phyloP scores from a whole-genome alignment of 2,888 invertebrate species.

The Mylabris sibirica region DNA sequence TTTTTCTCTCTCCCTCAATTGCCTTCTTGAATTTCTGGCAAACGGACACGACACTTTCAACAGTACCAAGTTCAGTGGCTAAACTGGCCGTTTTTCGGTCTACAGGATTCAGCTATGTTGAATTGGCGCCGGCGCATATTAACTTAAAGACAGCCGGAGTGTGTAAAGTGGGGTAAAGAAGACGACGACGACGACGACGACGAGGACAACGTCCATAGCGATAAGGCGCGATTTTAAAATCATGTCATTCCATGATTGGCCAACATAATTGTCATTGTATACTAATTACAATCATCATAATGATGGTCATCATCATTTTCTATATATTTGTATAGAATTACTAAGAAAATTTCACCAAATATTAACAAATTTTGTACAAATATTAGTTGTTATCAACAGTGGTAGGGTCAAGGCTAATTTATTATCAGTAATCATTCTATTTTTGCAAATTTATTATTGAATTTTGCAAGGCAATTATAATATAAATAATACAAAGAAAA shows the following conservation, averaged over 20 bases:
- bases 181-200: conserved; percentile 41
- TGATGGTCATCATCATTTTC: background rate
- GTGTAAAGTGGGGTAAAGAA: conserved; percentile 39
- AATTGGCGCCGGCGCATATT: conserved; percentile 38
- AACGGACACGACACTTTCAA: conserved; percentile 9
- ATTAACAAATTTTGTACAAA: background rate
- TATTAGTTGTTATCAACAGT: background rate
- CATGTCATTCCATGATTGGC: conserved; percentile 21
- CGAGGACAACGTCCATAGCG: conserved; percentile 49
- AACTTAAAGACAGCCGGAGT: background rate
- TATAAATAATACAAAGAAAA: background rate
- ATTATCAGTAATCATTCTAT: background rate
- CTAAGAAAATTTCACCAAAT: background rate
- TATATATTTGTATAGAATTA: too few relatives aligned
- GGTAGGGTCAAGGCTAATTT: background rate
- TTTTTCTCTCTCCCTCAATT: background rate
- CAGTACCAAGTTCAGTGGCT: conserved; percentile 31
- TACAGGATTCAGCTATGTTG: conserved; percentile 37
- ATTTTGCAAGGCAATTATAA: background rate
- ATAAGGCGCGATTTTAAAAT: conserved; percentile 45
- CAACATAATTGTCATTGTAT: conserved; percentile 18
- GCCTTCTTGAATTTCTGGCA: background rate
- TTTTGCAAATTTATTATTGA: background rate
- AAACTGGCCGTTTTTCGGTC: conserved; percentile 36
- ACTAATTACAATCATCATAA: conserved; percentile 13